Conservation (phyloP, 1,140 invertebrate species). For the Sipha flava region DNA sequence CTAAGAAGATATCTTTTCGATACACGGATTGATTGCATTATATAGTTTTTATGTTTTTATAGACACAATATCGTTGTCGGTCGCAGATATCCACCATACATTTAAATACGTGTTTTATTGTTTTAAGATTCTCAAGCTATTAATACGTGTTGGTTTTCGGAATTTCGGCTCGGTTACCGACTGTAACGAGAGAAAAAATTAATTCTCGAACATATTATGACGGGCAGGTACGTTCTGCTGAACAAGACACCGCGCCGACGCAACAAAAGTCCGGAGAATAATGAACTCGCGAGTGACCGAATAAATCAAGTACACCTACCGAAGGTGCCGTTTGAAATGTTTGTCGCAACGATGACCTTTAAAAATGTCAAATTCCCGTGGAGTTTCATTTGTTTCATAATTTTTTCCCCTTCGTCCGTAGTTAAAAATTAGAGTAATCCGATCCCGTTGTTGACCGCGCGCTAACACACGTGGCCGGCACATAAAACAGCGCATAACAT, state of each 20-base stretch:
- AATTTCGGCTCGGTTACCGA: too few species aligned
- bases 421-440: neutral
- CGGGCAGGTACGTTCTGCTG: too few species aligned
- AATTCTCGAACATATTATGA: too few species aligned
- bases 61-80: too few species aligned
- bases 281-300: neutral
- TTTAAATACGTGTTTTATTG: too few species aligned
- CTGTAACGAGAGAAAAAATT: too few species aligned
- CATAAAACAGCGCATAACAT: neutral
- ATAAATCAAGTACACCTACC: conserved; percentile 3
- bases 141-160: too few species aligned
- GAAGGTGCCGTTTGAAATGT: neutral
- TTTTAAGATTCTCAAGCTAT: too few species aligned
- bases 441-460: neutral
- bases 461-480: neutral
- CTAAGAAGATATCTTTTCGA: too few species aligned
- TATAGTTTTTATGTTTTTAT: too few species aligned
- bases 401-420: neutral
- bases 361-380: neutral
- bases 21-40: too few species aligned
- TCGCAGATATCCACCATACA: too few species aligned
- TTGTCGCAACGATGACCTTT: neutral
- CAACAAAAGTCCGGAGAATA: neutral
- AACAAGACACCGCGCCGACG: neutral
- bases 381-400: neutral